A percentile compares a stretch with the other conserved stretches of the same genome.
Conservation (phyloP, 2,797 vertebrate genomes). For the Diplodus sargus region DNA sequence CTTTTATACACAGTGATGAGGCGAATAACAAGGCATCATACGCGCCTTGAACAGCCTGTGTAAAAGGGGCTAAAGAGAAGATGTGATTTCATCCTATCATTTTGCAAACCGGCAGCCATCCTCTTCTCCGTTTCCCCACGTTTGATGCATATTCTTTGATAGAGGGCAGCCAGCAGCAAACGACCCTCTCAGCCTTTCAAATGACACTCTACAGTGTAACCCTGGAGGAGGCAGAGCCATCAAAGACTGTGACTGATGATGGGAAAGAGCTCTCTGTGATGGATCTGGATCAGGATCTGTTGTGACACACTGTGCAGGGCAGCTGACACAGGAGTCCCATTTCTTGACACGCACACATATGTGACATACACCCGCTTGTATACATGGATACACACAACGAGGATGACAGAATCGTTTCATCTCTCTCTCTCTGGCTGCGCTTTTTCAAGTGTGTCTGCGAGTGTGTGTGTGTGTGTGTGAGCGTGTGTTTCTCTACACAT, state of each 20-base stretch:
- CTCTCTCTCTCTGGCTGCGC: slow-evolving; percentile 20
- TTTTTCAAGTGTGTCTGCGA: slow-evolving; percentile 30
- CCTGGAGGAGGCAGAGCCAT: slow-evolving; percentile 42
- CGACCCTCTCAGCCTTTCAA: slow-evolving; percentile 44
- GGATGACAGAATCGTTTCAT: slow-evolving; percentile 33
- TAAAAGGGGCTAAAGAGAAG: not conserved
- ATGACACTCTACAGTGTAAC: slow-evolving; percentile 32
- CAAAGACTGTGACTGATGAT: slow-evolving; percentile 61
- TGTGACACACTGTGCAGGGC: slow-evolving; percentile 53
- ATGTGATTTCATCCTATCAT: not conserved
- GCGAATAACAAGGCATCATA: too few species aligned
- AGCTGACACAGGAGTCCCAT: slow-evolving; percentile 51
- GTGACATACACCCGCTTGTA: slow-evolving; percentile 3
- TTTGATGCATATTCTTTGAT: slow-evolving; percentile 45
- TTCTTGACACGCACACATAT: slow-evolving; percentile 9
- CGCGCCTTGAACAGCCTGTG: too few species aligned
- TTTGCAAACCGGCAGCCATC: not conserved
- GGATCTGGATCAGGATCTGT: slow-evolving; percentile 61
- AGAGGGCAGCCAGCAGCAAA: slow-evolving; percentile 52
- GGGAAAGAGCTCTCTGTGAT: slow-evolving; percentile 52
- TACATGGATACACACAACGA: slow-evolving; percentile 36
- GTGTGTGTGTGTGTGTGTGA: not conserved
- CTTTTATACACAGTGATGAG: too few species aligned
- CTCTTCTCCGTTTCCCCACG: slow-evolving; percentile 10
- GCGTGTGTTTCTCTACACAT: not conserved